Conservation (phyloP, 2,113 vertebrate genomes). For the Mungos mungo region DNA sequence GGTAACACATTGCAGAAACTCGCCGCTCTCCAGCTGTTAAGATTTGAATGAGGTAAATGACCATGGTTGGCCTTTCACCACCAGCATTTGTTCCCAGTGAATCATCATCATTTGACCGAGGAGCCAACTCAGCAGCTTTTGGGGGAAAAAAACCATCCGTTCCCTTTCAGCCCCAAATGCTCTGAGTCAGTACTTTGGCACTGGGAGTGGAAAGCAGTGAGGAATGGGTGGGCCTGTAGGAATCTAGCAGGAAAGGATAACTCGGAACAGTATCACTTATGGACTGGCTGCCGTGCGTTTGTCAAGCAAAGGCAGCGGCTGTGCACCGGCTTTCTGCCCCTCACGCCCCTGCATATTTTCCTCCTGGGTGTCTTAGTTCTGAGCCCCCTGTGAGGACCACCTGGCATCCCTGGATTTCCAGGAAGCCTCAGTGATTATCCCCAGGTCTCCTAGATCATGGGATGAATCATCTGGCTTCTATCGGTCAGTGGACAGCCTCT, state of each 20-base stretch:
- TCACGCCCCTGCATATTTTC: fast-evolving
- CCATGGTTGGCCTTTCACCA: background rate
- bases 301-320: background rate
- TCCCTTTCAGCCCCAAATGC: background rate
- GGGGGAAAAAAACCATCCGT: background rate
- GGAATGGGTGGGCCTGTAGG: background rate
- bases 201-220: background rate
- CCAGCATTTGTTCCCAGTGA: slow-evolving; percentile 29
- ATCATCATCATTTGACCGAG: slow-evolving; percentile 19
- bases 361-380: background rate
- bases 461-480: background rate
- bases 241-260: background rate
- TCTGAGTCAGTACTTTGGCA: slow-evolving; percentile 57
- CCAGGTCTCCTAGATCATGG: background rate
- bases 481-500: fast-evolving
- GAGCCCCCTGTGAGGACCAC: background rate
- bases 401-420: background rate
- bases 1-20: background rate
- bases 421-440: background rate
- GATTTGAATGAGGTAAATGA: slow-evolving; percentile 42
- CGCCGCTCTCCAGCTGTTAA: slow-evolving; percentile 29
- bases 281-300: background rate
- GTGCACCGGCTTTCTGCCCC: background rate
- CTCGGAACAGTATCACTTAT: background rate
- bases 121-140: slow-evolving; percentile 70